These are phyloP conservation scores for Drosophila simulans DNA, from an alignment of 1,140 invertebrate species.

Conservation along the genomic window DNA sequence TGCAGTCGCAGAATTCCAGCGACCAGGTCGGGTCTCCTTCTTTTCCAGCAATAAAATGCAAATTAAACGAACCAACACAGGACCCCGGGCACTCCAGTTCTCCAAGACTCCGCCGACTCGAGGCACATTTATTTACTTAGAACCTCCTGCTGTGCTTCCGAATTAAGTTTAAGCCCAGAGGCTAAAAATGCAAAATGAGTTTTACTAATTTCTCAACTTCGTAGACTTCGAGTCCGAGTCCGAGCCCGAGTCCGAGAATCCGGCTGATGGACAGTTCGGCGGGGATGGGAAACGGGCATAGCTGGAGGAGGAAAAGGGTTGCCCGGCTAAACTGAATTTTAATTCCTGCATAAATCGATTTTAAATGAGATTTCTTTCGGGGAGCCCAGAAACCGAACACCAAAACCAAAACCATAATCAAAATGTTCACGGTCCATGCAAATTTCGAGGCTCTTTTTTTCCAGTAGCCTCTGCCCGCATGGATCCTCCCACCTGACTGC, in stretches of 20 bases:
- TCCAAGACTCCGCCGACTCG: constrained; percentile 15
- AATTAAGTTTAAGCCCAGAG: constrained; percentile 85
- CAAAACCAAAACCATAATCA: constrained; percentile 53
- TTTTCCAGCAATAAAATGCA: constrained; percentile 81
- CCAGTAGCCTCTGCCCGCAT: constrained; percentile 55
- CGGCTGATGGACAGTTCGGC: constrained; percentile 68
- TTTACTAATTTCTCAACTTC: constrained; percentile 84
- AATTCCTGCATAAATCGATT: constrained; percentile 84
- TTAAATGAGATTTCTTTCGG: constrained; percentile 79
- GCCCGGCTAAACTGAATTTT: constrained; percentile 67
- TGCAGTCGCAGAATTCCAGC: constrained; percentile 35
- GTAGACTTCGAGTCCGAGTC: constrained; percentile 18
- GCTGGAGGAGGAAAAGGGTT: constrained; percentile 14
- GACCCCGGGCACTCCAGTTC: neutral
- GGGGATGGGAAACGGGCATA: neutral
- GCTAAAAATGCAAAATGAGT: constrained; percentile 85
- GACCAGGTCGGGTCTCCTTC: constrained; percentile 9
- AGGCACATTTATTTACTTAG: constrained; percentile 84
- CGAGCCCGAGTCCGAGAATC: constrained; percentile 1
- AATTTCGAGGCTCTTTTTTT: constrained; percentile 39
- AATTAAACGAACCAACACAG: constrained; percentile 74
- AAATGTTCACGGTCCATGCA: constrained; percentile 59
- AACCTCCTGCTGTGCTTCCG: constrained; percentile 85
- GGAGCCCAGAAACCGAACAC: constrained; percentile 6
- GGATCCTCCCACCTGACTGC: constrained; percentile 77